Conservation (phyloP, 2,113 vertebrate genomes). For the Echinops telfairi region DNA sequence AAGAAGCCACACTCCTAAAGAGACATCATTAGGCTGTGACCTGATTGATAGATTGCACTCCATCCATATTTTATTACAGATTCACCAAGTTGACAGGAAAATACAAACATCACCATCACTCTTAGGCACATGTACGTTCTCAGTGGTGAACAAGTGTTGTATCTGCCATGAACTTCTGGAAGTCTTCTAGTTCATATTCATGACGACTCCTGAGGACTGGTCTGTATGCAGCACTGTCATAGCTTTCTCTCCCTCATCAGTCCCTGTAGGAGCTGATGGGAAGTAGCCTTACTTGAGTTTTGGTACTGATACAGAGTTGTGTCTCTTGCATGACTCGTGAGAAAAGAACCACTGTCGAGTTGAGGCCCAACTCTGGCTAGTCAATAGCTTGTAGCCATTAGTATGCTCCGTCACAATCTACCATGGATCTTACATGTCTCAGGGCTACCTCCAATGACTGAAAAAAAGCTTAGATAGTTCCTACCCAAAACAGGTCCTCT, state of each 20-base stretch:
- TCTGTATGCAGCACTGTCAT: too few relatives aligned
- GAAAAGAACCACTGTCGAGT: neutral
- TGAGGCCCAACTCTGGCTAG: neutral
- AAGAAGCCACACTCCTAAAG: too few relatives aligned
- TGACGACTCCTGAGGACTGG: neutral
- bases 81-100: too few relatives aligned
- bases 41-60: too few relatives aligned
- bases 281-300: neutral
- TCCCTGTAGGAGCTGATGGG: neutral
- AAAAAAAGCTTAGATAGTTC: rapidly evolving
- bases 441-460: neutral
- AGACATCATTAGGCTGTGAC: too few relatives aligned
- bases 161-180: neutral
- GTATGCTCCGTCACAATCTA: neutral
- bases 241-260: too few relatives aligned
- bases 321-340: neutral
- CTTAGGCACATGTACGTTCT: neutral
- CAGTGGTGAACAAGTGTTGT: neutral
- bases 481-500: neutral
- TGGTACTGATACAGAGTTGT: neutral
- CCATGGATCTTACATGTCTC: too few relatives aligned
- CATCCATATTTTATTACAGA: too few relatives aligned
- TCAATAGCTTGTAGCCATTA: neutral
- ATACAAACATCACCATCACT: too few relatives aligned
- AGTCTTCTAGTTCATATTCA: neutral